Base-by-base conservation (phyloP, 2,797 vertebrate genomes). In the Cetoscarus ocellatus region DNA sequence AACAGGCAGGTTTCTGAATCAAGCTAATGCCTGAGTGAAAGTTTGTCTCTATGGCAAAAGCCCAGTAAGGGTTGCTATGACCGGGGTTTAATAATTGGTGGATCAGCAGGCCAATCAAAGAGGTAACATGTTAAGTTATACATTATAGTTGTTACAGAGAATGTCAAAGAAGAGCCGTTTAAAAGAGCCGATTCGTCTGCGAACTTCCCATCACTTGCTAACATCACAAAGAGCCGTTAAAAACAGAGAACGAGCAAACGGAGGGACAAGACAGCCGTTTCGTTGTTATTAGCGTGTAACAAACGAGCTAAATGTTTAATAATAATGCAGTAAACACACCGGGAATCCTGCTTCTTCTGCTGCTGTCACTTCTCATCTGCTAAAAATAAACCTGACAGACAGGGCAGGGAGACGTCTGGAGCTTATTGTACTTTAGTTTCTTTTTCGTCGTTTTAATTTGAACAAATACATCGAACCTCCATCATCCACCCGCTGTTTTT, bases 331-430 rank as follows among this genome's bases (percentile, higher is more conserved):
- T 14, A 73, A 38, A 57, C 54, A 38, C 62, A 53, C 36, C 27
- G 59, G 62, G 61, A 45, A 56, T 47, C 40, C 74, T 43, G 65
- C 17, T 43, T 34, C 49, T 61, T 34, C 60, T 59, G 79, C 79
- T 43, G 82, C 82, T 87, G 85, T 83, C 83, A 86, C 66, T 40
- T 62, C 73, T 78, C 79, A 35, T 77, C 73, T 59, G 68, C 35
- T 86, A 90, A 70, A 88, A 91, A 90, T 88, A 89, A 82, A 77
- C 80, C 70, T 42, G 48, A 59, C 67, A 65, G 66, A 47, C 72
- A 12, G 62, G 8, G 45, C 9, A 19, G 10, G 73, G 56, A 50
- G 34, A 50, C 49, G 63, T 36, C 60, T 19, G 51, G 47, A 74
- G 64, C 67, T 3, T 56, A 68, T 15, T 15, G 8, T 43, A 10